phyloP scores from a whole-genome alignment of 2,113 vertebrate species.

The Zosterops hypoxanthus region DNA sequence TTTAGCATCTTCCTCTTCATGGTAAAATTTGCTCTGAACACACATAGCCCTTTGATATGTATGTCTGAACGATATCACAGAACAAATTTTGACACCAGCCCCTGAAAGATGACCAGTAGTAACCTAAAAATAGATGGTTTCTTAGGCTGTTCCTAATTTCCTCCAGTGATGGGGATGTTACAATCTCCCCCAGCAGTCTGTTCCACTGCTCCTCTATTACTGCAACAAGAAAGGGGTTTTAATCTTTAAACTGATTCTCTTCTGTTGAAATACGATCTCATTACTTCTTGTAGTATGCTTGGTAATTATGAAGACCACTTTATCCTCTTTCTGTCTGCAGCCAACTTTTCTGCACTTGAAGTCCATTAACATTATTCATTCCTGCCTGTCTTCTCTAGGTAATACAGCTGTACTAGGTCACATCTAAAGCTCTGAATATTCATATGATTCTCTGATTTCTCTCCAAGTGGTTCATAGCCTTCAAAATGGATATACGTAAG shows the following conservation, averaged over 20 bases:
- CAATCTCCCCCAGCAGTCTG: neutral
- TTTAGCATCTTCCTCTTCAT: neutral
- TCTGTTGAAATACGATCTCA: neutral
- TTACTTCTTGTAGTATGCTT: neutral
- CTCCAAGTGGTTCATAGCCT: neutral
- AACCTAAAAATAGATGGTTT: neutral
- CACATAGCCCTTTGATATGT: neutral
- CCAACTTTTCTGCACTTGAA: neutral
- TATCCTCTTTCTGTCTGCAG: neutral
- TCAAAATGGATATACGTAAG: neutral
- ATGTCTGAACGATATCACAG: neutral
- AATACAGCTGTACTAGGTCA: neutral
- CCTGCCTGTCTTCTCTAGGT: neutral
- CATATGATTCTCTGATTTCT: neutral
- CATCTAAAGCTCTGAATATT: neutral
- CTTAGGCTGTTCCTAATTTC: neutral
- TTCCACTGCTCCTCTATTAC: neutral
- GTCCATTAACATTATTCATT: neutral
- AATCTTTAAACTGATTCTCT: neutral
- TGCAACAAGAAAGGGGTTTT: neutral
- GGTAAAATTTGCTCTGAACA: neutral
- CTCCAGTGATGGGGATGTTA: neutral
- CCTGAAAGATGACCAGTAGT: neutral
- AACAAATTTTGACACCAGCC: neutral
- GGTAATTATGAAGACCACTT: neutral